Evolutionary conservation across 2,888 invertebrate genomes (phyloP).

Genomic region (Coremacera marginata): DNA sequence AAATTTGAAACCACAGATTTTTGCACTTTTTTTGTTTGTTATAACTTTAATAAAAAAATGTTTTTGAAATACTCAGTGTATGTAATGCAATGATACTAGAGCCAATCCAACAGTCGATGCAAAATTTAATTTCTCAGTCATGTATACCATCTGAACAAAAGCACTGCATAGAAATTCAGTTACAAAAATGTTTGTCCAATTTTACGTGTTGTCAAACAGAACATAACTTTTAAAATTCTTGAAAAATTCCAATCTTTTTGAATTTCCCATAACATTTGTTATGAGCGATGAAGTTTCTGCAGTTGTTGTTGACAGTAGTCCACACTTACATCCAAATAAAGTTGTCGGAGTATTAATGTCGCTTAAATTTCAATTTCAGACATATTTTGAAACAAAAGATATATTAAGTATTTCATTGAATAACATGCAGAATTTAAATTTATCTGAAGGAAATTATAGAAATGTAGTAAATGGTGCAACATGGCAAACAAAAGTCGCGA

Average conservation of each 20-base stretch:
- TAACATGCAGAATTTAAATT: constrained; percentile 24
- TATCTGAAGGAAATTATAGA: not conserved
- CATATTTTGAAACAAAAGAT: constrained; percentile 42
- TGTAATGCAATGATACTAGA: too few relatives aligned
- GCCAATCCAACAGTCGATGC: too few relatives aligned
- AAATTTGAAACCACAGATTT: too few relatives aligned
- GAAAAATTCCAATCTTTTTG: constrained; percentile 14
- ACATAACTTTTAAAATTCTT: constrained; percentile 35
- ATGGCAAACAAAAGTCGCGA: constrained; percentile 40
- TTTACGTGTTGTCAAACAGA: not conserved
- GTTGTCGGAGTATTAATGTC: constrained; percentile 41
- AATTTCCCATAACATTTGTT: constrained; percentile 20
- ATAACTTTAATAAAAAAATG: too few relatives aligned
- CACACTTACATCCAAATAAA: constrained; percentile 38
- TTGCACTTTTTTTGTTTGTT: too few relatives aligned
- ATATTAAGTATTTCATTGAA: constrained; percentile 40
- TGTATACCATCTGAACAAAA: too few relatives aligned
- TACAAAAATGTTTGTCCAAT: too few relatives aligned
- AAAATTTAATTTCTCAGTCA: too few relatives aligned
- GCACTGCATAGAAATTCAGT: too few relatives aligned
- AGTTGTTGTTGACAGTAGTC: constrained; percentile 33
- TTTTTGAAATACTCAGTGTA: too few relatives aligned
- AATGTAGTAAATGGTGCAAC: constrained; percentile 28
- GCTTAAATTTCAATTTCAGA: constrained; percentile 41
- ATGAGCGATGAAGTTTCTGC: constrained; percentile 39